Conservation (phyloP, 2,888 invertebrate genomes). For the Xanthorhoe spadicearia region DNA sequence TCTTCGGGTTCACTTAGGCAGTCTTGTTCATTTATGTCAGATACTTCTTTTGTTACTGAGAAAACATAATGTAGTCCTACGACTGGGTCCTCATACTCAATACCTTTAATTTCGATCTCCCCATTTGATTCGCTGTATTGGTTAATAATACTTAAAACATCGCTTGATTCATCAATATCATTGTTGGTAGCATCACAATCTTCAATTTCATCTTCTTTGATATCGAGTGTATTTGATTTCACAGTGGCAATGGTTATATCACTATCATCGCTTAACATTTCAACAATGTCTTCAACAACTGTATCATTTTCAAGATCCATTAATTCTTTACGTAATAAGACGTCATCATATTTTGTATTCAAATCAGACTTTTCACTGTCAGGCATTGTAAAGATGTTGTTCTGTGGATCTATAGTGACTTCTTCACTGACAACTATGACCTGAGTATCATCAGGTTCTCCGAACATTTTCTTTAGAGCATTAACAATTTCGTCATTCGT, state of each 20-base stretch:
- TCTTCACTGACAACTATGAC: neutral
- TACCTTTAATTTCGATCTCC: slow-evolving; percentile 51
- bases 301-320: slow-evolving; percentile 13
- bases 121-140: slow-evolving; percentile 25
- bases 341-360: slow-evolving; percentile 13
- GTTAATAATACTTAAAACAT: slow-evolving; percentile 6
- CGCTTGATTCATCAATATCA: neutral
- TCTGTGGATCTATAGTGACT: neutral
- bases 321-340: slow-evolving; percentile 18
- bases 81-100: slow-evolving; percentile 60
- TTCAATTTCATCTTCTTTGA: neutral
- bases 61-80: slow-evolving; percentile 62
- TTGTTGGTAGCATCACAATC: neutral
- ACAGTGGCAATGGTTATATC: slow-evolving; percentile 11
- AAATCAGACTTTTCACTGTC: neutral
- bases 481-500: slow-evolving; percentile 22
- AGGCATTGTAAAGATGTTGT: neutral
- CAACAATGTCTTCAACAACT: slow-evolving; percentile 28
- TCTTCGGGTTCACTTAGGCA: slow-evolving; percentile 17
- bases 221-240: neutral
- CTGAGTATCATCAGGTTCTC: slow-evolving; percentile 15
- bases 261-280: slow-evolving; percentile 31
- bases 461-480: slow-evolving; percentile 25
- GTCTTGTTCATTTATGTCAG: slow-evolving; percentile 19
- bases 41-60: slow-evolving; percentile 47